A percentile compares a stretch with the other conserved stretches of the same genome.
Evolutionary conservation across 2,797 vertebrate genomes (phyloP).

Genomic region (Synaphobranchus kaupii): DNA sequence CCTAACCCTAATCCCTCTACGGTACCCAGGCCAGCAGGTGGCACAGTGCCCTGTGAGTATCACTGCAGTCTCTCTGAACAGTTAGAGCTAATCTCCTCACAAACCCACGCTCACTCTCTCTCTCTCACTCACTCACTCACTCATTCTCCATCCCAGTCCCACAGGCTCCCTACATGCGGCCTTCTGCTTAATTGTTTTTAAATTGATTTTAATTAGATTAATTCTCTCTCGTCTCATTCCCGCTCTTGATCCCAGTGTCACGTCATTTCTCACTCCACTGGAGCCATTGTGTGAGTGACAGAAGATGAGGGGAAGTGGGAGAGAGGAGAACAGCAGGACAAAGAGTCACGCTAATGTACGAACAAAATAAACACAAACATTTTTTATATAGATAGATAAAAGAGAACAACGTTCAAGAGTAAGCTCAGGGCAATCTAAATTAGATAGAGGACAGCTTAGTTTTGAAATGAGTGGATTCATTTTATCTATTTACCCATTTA

Average conservation of each 20-base stretch:
- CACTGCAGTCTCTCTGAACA: not conserved
- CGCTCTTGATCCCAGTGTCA: conserved; percentile 38
- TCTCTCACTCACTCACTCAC: conserved; percentile 29
- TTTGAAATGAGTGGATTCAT: not conserved
- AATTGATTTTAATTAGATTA: conserved; percentile 76
- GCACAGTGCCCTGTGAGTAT: not conserved
- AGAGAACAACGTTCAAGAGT: not conserved
- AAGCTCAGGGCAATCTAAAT: not conserved
- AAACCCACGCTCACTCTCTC: not conserved
- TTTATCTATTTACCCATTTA: too few relatives aligned
- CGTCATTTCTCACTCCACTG: conserved; percentile 36
- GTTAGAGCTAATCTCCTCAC: conserved; percentile 17
- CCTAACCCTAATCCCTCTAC: not conserved
- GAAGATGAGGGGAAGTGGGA: not conserved
- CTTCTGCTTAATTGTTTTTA: conserved; percentile 67
- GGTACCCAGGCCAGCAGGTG: not conserved
- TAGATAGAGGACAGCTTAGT: not conserved
- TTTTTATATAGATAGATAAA: not conserved
- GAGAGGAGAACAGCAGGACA: not conserved
- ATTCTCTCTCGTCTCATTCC: conserved; percentile 54
- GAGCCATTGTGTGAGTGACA: conserved; percentile 54
- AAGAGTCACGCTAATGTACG: not conserved
- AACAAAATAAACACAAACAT: not conserved
- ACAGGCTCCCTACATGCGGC: conserved; percentile 51
- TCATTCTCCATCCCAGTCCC: conserved; percentile 26